These are phyloP conservation scores for Fukomys damarensis DNA, from an alignment of 2,113 vertebrate genomes.

Conservation along the genomic window DNA sequence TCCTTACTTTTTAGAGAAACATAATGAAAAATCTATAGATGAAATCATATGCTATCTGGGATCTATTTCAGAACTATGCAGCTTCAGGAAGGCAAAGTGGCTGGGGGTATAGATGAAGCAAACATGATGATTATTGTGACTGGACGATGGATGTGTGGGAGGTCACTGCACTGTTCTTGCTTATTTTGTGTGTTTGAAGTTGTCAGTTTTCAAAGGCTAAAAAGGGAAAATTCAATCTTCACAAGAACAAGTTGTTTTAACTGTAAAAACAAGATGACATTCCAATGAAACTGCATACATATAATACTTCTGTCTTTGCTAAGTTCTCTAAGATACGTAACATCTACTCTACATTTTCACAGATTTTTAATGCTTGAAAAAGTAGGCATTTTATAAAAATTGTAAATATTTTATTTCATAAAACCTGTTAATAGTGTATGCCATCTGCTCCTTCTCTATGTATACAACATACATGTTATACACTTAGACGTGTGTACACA, in stretches of 20 bases:
- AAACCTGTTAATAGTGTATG: neutral
- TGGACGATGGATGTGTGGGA: neutral
- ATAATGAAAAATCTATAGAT: conserved; percentile 2
- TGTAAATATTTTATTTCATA: conserved; percentile 45
- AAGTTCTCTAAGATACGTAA: neutral
- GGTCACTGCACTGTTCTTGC: neutral
- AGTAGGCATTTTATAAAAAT: conserved; percentile 30
- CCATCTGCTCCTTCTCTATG: neutral
- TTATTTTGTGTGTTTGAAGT: neutral
- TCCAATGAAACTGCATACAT: conserved; percentile 23
- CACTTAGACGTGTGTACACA: neutral
- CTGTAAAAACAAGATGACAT: neutral
- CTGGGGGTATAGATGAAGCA: neutral
- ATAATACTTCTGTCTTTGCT: neutral
- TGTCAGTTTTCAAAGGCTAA: neutral
- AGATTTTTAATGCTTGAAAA: conserved; percentile 29
- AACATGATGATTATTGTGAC: neutral
- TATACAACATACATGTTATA: neutral
- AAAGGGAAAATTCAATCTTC: conserved; percentile 15
- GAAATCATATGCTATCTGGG: neutral
- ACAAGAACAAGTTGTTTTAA: conserved; percentile 43
- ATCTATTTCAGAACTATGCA: conserved; percentile 29
- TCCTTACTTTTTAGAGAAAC: conserved; percentile 10
- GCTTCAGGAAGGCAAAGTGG: neutral
- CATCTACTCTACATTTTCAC: conserved; percentile 20